Conservation (phyloP, 2,888 invertebrate genomes). For the Cantharis rustica region DNA sequence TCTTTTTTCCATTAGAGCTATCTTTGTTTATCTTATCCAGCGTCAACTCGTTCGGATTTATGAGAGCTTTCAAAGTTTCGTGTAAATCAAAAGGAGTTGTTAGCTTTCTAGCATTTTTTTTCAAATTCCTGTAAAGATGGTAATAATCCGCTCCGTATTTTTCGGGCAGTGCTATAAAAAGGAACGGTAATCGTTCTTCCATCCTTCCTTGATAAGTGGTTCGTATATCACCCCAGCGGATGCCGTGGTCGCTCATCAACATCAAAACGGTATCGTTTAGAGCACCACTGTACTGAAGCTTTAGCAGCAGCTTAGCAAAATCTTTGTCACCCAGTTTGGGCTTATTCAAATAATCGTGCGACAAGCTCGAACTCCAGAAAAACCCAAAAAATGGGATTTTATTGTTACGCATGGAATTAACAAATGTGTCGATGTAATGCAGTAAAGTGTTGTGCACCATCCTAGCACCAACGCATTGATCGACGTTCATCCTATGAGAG, state of each 20-base stretch:
- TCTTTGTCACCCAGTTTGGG: conserved; percentile 74
- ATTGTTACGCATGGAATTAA: conserved; percentile 62
- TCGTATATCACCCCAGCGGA: conserved; percentile 83
- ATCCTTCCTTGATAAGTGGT: conserved; percentile 83
- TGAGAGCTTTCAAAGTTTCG: conserved; percentile 75
- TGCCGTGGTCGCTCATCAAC: conserved; percentile 86
- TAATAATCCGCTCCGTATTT: conserved; percentile 71
- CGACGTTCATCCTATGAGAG: conserved; percentile 66
- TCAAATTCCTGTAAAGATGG: conserved; percentile 67
- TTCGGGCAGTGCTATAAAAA: conserved; percentile 73
- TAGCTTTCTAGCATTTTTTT: conserved; percentile 69
- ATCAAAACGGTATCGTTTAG: conserved; percentile 72
- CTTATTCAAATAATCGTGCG: conserved; percentile 84
- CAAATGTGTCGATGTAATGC: conserved; percentile 71
- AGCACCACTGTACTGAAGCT: conserved; percentile 59
- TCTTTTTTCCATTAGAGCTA: conserved; percentile 44
- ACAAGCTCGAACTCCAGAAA: conserved; percentile 82
- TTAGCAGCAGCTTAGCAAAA: conserved; percentile 64
- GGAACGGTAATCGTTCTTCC: conserved; percentile 86
- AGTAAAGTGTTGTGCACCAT: conserved; percentile 73
- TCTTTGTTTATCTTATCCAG: conserved; percentile 53
- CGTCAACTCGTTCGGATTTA: conserved; percentile 59
- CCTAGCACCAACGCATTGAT: conserved; percentile 72
- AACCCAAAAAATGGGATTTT: conserved; percentile 75
- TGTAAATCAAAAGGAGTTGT: conserved; percentile 86